Evolutionary conservation across 2,113 vertebrate genomes (phyloP), one percentile per base, ranked within the genome.

Genomic region (Anoplopoma fimbria): DNA sequence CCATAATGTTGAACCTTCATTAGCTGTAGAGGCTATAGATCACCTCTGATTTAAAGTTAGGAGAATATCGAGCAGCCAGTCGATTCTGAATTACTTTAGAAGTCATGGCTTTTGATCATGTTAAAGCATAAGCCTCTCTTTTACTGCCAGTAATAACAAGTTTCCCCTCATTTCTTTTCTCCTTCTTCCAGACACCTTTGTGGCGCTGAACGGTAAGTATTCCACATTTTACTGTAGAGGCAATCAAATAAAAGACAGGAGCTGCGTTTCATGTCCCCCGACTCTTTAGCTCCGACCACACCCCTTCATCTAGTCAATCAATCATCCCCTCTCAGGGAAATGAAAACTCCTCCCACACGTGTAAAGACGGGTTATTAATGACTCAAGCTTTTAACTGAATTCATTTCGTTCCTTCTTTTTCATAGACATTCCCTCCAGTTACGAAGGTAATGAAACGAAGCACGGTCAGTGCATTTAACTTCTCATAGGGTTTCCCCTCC

Each of bases 151-250:
- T 72, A 78, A 57, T 93, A 91, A 94, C 87, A 74, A 6, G 33
- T 85, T 76, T 83, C 49, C 58, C 74, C 63, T 96, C 75, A 78
- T 95, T 95, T 87, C 69, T 81, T 79, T 75, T 86, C 68, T 86
- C 77, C 82, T 87, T 77, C 69, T 91, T 97, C 87, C 95, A 98
- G 97, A 98, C 96, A 96, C 97, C 92, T 98, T 99, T 92, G 97
- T 99, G 97, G 97, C 97, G 40, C 94, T 98, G 94, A 99, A 99
- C 93, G 97, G 97, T 99, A 97, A 98, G 97, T 94, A 89, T 82
- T 38, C 83, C 51, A 40, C 82, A 65, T 84, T 25, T 27, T 31
- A 77, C 76, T 21, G 61, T 75, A 81, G 47, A 72, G 34, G 60
- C 88, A 89, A 89, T 91, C 74, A 79, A 77, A 89, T 80, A 76